Evolutionary conservation across 2,113 vertebrate species (phyloP).

Genomic region (Poeciliopsis retropinna): DNA sequence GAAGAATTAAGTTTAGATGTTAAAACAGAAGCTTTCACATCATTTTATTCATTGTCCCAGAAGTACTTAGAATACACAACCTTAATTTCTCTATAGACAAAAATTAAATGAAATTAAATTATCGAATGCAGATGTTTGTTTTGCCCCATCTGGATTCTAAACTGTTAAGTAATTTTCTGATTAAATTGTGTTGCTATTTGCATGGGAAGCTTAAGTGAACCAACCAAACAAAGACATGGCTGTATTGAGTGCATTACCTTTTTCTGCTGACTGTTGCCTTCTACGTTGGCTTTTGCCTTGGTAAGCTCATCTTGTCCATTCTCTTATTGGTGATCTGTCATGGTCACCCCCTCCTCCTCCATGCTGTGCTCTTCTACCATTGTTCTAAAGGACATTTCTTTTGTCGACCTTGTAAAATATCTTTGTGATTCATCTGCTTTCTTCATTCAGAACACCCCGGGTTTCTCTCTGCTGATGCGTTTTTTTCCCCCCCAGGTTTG

Average conservation of each 20-base stretch:
- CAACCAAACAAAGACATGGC: constrained; percentile 80
- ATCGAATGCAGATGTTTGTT: constrained; percentile 7
- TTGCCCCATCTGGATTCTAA: constrained; percentile 12
- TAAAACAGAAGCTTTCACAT: too few species aligned
- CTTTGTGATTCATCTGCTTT: constrained; percentile 70
- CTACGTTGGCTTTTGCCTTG: constrained; percentile 79
- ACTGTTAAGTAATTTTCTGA: constrained; percentile 71
- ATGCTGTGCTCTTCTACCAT: constrained; percentile 67
- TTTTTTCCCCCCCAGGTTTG: constrained; percentile 58
- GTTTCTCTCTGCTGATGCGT: constrained; percentile 71
- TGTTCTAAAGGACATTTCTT: constrained; percentile 81
- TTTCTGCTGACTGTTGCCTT: constrained; percentile 84
- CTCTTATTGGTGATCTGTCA: constrained; percentile 88
- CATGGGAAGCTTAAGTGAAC: constrained; percentile 73
- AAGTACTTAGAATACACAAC: background rate
- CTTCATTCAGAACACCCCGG: constrained; percentile 67
- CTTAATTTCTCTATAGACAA: constrained; percentile 1
- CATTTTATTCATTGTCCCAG: background rate
- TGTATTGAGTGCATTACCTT: constrained; percentile 65
- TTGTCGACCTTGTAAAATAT: constrained; percentile 86
- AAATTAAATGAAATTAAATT: constrained; percentile 23
- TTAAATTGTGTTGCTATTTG: constrained; percentile 80
- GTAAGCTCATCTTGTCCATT: constrained; percentile 85
- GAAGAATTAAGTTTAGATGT: background rate
- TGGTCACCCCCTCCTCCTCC: constrained; percentile 78